Evolutionary conservation across 2,797 vertebrate species (phyloP).

Genomic region (Furcifer pardalis): DNA sequence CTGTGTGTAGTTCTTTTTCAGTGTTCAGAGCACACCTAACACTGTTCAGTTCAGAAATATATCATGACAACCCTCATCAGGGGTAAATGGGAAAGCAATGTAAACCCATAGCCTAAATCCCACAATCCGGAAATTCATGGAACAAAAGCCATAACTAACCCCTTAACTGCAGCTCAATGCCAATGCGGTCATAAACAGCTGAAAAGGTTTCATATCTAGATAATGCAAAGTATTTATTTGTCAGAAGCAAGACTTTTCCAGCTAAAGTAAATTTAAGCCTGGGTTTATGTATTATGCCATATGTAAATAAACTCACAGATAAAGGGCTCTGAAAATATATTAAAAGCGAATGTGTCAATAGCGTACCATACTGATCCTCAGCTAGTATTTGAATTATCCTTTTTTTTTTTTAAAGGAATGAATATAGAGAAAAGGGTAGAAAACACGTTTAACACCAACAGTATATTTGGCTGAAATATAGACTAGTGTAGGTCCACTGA

Average conservation of each 20-base stretch:
- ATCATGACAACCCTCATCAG: background rate
- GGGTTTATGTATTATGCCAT: background rate
- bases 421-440: background rate
- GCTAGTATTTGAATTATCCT: background rate
- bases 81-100: background rate
- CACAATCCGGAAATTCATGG: background rate
- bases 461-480: background rate
- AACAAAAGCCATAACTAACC: background rate
- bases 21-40: background rate
- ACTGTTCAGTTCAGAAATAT: background rate
- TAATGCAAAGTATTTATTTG: constrained; percentile 1
- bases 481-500: too few species aligned
- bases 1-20: background rate
- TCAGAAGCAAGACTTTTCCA: constrained; percentile 20
- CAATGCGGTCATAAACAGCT: constrained; percentile 14
- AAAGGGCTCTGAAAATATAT: background rate
- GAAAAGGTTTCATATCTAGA: constrained; percentile 22
- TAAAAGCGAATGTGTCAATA: background rate
- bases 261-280: background rate
- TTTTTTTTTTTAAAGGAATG: background rate
- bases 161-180: background rate
- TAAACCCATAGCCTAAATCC: background rate
- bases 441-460: background rate
- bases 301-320: constrained; percentile 3
- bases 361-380: background rate